Evolutionary conservation across 2,797 vertebrate species (phyloP).

Genomic region (Dromococcyx pavoninus): DNA sequence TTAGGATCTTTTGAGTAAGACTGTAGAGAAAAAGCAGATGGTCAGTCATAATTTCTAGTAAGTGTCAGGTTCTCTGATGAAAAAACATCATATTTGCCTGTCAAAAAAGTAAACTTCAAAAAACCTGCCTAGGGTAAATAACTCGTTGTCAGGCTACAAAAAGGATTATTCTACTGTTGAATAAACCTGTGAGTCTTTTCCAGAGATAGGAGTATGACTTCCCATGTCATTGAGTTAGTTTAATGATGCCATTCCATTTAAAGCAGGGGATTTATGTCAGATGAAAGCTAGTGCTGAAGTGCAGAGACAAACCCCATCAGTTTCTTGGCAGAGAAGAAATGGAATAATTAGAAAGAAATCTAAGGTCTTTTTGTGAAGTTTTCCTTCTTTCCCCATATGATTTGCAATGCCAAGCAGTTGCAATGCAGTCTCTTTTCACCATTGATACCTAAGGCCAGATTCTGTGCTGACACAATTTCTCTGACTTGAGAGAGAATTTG

Average conservation of each 20-base stretch:
- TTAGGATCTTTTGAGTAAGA: neutral
- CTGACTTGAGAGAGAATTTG: conserved; percentile 62
- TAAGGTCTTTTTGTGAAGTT: conserved; percentile 2
- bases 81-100: neutral
- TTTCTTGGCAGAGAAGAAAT: neutral
- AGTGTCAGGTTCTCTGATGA: neutral
- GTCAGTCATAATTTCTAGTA: neutral
- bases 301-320: neutral
- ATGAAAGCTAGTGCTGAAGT: neutral
- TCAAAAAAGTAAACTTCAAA: neutral
- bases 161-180: neutral
- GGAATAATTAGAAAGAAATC: neutral
- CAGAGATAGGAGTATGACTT: neutral
- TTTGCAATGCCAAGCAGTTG: conserved; percentile 62
- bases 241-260: neutral
- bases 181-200: neutral
- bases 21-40: neutral
- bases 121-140: neutral
- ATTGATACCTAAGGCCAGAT: conserved; percentile 57
- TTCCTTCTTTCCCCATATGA: conserved; percentile 28
- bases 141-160: neutral
- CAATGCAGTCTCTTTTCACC: conserved; percentile 19
- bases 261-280: neutral
- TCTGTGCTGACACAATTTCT: conserved; percentile 62
- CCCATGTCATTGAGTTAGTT: rapidly evolving